phyloP scores from a whole-genome alignment of 2,888 invertebrate species.

The Stramonita haemastoma region DNA sequence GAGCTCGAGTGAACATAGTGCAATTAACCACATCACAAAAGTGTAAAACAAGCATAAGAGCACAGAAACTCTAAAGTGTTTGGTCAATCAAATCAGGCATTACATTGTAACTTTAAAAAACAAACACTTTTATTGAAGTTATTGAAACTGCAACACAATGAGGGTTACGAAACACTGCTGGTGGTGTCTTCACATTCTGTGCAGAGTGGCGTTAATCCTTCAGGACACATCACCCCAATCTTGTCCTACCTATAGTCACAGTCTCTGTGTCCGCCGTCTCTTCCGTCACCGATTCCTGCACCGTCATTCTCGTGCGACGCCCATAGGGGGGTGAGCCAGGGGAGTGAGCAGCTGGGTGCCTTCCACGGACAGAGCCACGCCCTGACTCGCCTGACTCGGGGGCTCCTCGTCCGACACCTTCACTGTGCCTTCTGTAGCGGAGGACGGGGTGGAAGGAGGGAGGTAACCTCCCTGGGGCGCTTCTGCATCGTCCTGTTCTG shows the following conservation, averaged over 20 bases:
- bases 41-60: background rate
- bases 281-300: constrained; percentile 32
- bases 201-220: background rate
- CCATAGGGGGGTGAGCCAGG: constrained; percentile 24
- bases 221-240: background rate
- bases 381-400: background rate
- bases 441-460: constrained; percentile 33
- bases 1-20: too few species aligned
- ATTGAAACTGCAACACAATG: too few species aligned
- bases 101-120: background rate
- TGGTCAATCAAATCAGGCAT: background rate
- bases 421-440: constrained; percentile 18
- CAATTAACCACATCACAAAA: background rate
- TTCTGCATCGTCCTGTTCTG: constrained; percentile 15
- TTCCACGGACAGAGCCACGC: constrained; percentile 17
- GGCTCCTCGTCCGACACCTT: constrained; percentile 31
- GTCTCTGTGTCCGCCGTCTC: background rate
- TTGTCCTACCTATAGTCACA: constrained; percentile 30
- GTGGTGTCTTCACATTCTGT: background rate
- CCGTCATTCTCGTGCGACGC: constrained; percentile 26
- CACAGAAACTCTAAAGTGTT: background rate
- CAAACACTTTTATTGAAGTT: background rate
- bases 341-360: constrained; percentile 40
- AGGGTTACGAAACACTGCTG: too few species aligned
- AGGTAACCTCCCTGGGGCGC: constrained; percentile 20